Evolutionary conservation across 2,888 invertebrate species (phyloP), one percentile per base, ranked within the genome.

Genomic region (Dione vanillae): DNA sequence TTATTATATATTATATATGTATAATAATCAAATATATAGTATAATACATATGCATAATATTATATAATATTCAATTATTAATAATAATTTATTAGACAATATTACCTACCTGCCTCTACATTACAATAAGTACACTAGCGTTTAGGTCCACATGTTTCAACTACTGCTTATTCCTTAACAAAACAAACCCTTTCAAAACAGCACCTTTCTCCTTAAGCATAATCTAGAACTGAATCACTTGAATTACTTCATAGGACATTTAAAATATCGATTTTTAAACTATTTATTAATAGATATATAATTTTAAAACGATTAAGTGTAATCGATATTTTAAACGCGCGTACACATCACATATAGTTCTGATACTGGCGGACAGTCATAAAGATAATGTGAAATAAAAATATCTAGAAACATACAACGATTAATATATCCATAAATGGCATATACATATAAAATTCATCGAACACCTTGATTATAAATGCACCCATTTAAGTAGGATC

Each of bases 111-210:
- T 61, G 27, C 45, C 27, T 43, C 27, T 59, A n/a, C 27, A 61
- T 16, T 27, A 49, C 37, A 40, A 66, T 49, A n/a, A n/a, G n/a
- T n/a, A 20, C 67, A 67, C 37, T 67, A 54, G 58, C 69, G 65
- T 65, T 67, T 71, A 59, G 47, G 65, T 45, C 45, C 61, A 61
- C 61, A 61, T 45, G 45, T 45, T 61, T n/a, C n/a, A 61, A 43
- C 35, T 11, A 45, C 45, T 61, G 61, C 11, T n/a, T 16, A 61
- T 35, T 45, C 11, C 43, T 45, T 43, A 58, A 58, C 41, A 43
- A 45, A 61, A 45, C 11, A 61, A 61, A 61, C 61, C 61, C 81
- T 83, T 82, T 82, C 80, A 71, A 84, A 85, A 45, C 61, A 27
- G 45, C 45, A 45, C 61, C 61, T 61, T 61, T 45, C 61, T 45